Evolutionary conservation across 2,888 invertebrate species (phyloP).

Genomic region (Drosophila multiciliata): DNA sequence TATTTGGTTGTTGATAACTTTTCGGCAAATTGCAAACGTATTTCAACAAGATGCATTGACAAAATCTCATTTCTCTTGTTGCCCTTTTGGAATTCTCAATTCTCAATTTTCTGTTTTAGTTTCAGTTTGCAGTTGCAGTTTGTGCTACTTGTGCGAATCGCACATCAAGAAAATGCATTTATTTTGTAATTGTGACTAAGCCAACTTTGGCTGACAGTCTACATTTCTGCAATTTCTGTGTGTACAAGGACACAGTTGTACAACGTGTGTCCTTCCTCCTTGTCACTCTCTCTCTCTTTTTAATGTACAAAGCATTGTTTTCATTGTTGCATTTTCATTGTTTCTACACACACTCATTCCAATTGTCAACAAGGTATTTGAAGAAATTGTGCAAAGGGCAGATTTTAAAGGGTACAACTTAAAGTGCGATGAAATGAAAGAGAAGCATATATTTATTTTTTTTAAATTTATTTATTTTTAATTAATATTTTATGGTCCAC

Average conservation of each 20-base stretch:
- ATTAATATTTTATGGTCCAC: neutral
- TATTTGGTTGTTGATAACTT: conserved; percentile 55
- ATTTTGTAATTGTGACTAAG: conserved; percentile 19
- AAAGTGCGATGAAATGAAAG: neutral
- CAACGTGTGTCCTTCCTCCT: conserved; percentile 29
- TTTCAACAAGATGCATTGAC: conserved; percentile 38
- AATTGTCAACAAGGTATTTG: neutral
- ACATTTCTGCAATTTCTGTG: conserved; percentile 4
- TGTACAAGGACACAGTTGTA: conserved; percentile 1
- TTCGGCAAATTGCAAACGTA: conserved; percentile 59
- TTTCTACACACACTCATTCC: neutral
- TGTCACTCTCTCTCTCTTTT: conserved; percentile 17
- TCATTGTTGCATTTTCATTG: conserved; percentile 30
- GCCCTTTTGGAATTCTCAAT: conserved; percentile 39
- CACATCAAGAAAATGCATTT: conserved; percentile 37
- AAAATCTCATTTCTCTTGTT: conserved; percentile 49
- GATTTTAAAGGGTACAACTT: neutral
- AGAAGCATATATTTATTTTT: neutral
- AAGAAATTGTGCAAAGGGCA: neutral
- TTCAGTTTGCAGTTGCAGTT: conserved; percentile 7
- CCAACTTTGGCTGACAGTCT: conserved; percentile 1
- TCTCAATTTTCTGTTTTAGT: conserved; percentile 12
- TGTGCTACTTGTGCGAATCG: conserved; percentile 5
- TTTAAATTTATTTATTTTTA: no score
- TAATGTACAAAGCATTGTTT: conserved; percentile 28